A percentile compares a stretch with the other conserved stretches of the same genome.
phyloP scores from a whole-genome alignment of 2,888 invertebrate species.

The Cantharis flavilabris region DNA sequence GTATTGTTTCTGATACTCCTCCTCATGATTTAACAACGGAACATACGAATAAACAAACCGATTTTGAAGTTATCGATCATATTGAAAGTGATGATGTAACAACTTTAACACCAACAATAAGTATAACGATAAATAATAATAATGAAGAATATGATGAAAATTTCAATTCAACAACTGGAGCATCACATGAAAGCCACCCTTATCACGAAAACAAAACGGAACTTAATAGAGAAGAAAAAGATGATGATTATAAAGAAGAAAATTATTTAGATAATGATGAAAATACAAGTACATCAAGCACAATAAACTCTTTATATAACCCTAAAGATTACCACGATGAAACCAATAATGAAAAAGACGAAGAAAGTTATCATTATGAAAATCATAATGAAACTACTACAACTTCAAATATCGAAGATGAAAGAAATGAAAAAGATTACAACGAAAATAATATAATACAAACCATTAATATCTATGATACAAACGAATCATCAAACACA shows the following conservation, averaged over 20 bases:
- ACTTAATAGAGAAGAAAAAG: not conserved
- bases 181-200: not conserved
- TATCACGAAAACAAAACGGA: not conserved
- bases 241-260: not conserved
- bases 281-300: not conserved
- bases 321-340: not conserved
- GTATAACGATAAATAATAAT: not conserved
- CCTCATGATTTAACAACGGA: not conserved
- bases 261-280: not conserved
- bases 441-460: not conserved
- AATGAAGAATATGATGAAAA: not conserved
- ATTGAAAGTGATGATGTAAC: not conserved
- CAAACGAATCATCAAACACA: not conserved
- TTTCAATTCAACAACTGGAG: not conserved
- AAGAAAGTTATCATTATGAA: not conserved
- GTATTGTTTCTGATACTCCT: not conserved
- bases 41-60: not conserved
- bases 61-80: not conserved
- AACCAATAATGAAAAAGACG: not conserved
- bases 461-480: not conserved
- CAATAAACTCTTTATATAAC: not conserved
- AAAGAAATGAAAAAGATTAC: conserved; percentile 4
- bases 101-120: not conserved
- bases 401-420: conserved; percentile 15
- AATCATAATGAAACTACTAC: no score